These are phyloP conservation scores for Batillaria attramentaria DNA, from an alignment of 1,140 invertebrate genomes.

Conservation along the genomic window DNA sequence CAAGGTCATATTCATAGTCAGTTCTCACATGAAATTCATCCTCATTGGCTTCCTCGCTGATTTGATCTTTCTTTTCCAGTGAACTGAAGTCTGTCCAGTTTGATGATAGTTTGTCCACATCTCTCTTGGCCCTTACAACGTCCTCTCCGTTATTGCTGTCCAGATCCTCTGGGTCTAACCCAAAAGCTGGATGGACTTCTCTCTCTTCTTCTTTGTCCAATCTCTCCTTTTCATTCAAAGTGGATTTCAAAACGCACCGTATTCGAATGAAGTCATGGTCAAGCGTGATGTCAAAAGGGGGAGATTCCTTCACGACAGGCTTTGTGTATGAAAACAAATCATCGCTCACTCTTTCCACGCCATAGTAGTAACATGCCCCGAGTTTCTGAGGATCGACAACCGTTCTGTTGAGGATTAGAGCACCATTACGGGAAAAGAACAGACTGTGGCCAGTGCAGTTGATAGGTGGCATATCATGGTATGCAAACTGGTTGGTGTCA, in stretches of 20 bases:
- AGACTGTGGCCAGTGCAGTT: constrained; percentile 47
- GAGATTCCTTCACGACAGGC: constrained; percentile 33
- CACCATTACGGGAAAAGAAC: constrained; percentile 51
- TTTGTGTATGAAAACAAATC: constrained; percentile 48
- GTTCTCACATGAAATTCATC: not conserved
- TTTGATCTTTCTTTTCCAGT: constrained; percentile 21
- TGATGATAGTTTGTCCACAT: no score
- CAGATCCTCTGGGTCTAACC: no score
- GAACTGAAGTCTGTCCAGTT: no score
- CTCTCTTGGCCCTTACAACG: no score
- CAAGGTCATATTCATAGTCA: not conserved
- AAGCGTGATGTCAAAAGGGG: constrained; percentile 48
- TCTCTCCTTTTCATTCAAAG: constrained; percentile 30
- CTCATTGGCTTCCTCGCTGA: not conserved
- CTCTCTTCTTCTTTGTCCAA: not conserved
- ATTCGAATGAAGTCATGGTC: constrained; percentile 57
- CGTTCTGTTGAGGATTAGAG: constrained; percentile 46
- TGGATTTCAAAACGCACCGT: constrained; percentile 47
- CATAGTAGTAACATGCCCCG: constrained; percentile 46
- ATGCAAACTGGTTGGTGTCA: constrained; percentile 54
- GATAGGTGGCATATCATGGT: constrained; percentile 44
- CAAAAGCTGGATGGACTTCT: no score
- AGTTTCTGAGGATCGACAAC: constrained; percentile 27
- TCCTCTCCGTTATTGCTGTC: not conserved
- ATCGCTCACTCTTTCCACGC: constrained; percentile 51